Conservation (phyloP, 2,113 vertebrate genomes). For the Pica pica region DNA sequence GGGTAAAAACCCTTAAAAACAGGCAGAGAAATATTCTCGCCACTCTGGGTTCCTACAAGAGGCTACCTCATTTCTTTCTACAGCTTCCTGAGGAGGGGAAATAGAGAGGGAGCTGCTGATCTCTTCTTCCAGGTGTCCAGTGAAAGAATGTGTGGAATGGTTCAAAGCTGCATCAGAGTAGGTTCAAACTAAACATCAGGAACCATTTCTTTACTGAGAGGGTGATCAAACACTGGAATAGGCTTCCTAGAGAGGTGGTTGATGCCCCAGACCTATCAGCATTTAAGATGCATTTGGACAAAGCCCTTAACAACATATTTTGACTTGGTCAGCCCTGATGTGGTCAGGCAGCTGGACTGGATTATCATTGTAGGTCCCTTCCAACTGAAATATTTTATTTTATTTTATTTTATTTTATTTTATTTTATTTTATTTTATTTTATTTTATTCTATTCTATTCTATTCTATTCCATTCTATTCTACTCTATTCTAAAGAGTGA, state of each 20-base stretch:
- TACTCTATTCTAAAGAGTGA: not conserved
- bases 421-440: not conserved
- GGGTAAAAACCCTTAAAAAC: too few species aligned
- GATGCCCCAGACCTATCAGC: too few species aligned
- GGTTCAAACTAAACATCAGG: not conserved
- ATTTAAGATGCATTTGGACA: not conserved
- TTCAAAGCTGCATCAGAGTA: not conserved
- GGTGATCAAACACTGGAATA: not conserved
- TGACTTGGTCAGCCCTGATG: not conserved
- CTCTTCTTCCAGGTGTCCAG: not conserved
- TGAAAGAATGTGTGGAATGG: accelerated
- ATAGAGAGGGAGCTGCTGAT: not conserved
- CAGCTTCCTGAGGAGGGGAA: not conserved
- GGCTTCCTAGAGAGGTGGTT: not conserved
- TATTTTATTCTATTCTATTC: not conserved
- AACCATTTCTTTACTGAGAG: not conserved
- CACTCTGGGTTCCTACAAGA: too few species aligned
- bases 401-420: not conserved
- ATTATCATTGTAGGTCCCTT: not conserved
- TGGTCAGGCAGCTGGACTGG: not conserved
- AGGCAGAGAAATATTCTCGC: too few species aligned
- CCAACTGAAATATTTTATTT: not conserved
- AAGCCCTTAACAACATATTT: not conserved
- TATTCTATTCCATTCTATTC: not conserved
- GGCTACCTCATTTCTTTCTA: accelerated